Evolutionary conservation across 2,113 vertebrate species (phyloP).

Genomic region (Forbesichthys papilliferus): DNA sequence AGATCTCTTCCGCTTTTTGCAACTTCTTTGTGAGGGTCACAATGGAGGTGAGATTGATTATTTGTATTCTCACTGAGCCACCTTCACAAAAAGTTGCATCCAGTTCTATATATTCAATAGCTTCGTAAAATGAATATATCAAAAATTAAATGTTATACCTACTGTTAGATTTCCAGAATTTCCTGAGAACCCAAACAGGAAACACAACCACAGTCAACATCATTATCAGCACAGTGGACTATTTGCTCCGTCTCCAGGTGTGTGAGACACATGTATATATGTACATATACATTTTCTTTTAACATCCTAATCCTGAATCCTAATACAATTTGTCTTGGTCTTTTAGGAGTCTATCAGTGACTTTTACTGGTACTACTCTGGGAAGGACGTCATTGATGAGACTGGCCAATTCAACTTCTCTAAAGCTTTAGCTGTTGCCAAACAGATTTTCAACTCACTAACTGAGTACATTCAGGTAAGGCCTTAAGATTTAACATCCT

Average conservation of each 20-base stretch:
- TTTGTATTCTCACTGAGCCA: neutral
- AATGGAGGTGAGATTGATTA: slow-evolving; percentile 85
- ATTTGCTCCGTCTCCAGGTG: slow-evolving; percentile 95
- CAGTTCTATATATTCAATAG: neutral
- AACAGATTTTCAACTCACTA: slow-evolving; percentile 98
- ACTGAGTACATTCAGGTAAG: slow-evolving; percentile 89
- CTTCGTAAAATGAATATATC: neutral
- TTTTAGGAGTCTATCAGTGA: slow-evolving; percentile 96
- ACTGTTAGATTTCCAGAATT: slow-evolving; percentile 93
- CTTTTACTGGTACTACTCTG: slow-evolving; percentile 99
- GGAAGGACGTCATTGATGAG: slow-evolving; percentile 95
- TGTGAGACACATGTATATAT: neutral
- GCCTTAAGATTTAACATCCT: neutral
- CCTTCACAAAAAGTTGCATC: neutral
- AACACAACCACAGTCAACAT: slow-evolving; percentile 97
- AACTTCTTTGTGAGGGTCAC: slow-evolving; percentile 97
- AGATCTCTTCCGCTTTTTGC: slow-evolving; percentile 97
- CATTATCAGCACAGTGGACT: slow-evolving; percentile 98
- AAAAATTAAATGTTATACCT: neutral
- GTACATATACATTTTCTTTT: neutral
- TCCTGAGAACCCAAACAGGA: slow-evolving; percentile 94
- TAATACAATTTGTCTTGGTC: neutral
- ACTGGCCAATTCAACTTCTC: slow-evolving; percentile 95
- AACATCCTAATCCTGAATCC: neutral
- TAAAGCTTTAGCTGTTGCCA: slow-evolving; percentile 92